phyloP scores from a whole-genome alignment of 2,888 invertebrate species.

The Cistogaster globosa region DNA sequence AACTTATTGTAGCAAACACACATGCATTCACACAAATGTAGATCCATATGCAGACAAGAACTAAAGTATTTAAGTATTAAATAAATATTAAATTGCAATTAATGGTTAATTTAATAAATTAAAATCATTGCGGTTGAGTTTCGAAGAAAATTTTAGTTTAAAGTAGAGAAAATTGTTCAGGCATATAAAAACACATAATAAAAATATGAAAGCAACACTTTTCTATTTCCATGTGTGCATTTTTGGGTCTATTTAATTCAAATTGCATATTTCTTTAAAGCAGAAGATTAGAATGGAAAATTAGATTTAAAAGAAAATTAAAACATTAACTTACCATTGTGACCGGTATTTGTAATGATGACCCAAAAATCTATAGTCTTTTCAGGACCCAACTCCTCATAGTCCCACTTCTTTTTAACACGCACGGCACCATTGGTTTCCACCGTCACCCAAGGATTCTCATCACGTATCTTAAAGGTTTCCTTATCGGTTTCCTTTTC shows the following conservation, averaged over 20 bases:
- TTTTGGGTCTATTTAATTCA: no score
- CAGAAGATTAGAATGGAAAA: no score
- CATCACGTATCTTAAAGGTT: constrained; percentile 95
- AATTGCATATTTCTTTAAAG: no score
- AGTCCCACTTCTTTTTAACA: constrained; percentile 98
- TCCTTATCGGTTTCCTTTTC: constrained; percentile 96
- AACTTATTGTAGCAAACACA: neutral
- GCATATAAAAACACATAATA: neutral
- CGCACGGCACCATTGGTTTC: constrained; percentile 95
- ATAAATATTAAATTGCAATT: constrained; percentile 39
- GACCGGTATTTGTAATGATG: constrained; percentile 94
- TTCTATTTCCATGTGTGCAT: neutral
- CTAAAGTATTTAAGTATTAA: neutral
- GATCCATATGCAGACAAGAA: neutral
- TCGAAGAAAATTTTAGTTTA: neutral
- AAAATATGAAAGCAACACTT: neutral
- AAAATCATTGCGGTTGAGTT: constrained; percentile 22
- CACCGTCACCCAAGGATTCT: constrained; percentile 96
- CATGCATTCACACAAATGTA: neutral
- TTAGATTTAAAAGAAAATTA: neutral
- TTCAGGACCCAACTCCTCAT: constrained; percentile 95
- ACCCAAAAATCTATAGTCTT: constrained; percentile 98
- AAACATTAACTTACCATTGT: constrained; percentile 88
- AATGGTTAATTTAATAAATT: constrained; percentile 50
- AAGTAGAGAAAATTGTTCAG: neutral